Base-by-base conservation (phyloP, 2,888 invertebrate genomes). In the Coelinius sp. region DNA sequence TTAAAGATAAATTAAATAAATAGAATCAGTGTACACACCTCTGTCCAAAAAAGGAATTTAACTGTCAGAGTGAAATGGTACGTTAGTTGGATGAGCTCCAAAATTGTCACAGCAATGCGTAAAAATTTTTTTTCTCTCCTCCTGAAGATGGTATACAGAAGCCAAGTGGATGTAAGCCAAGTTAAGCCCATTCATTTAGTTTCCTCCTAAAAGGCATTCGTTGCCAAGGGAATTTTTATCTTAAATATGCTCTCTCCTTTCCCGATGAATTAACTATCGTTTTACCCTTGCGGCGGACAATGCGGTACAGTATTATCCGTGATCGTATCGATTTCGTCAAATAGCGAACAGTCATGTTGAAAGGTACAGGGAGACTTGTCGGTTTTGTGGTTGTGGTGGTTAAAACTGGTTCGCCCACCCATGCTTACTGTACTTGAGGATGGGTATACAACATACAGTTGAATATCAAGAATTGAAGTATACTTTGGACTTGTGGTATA, bases 151-250 rank as follows among this genome's bases (percentile, higher is more conserved):
- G 38, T 62, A n/a, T 38, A 41, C 22, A 1, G 17, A 12, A 66
- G 49, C 49, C 63, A 63, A 63, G 8, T 67, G 67, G 67, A 67
- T 52, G 35, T 31, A 49, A 31, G 67, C 67, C 67, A 67, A 67
- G 22, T 46, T 31, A 52, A 65, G 20, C 27, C 44, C 44, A 64
- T 64, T 41, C 44, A 25, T 14, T 59, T 64, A 24, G n/a, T 46
- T 44, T 46, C 7, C 14, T 65, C 46, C 24, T 38, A 20, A 62
- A 35, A 41, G 14, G 25, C 25, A 25, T 7, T 27, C 17, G 63
- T n/a, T 41, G 41, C 41, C 63, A 66, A 49, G 14, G 46, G 46
- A 25, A 46, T 24, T 65, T 65, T 46, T 46, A 14, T 20, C 17
- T 12, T 27, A 46, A 65, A 49, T 49, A 65, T 65, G 14, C 10